Conservation (phyloP, 2,888 invertebrate species). For the Macrophya annulata region DNA sequence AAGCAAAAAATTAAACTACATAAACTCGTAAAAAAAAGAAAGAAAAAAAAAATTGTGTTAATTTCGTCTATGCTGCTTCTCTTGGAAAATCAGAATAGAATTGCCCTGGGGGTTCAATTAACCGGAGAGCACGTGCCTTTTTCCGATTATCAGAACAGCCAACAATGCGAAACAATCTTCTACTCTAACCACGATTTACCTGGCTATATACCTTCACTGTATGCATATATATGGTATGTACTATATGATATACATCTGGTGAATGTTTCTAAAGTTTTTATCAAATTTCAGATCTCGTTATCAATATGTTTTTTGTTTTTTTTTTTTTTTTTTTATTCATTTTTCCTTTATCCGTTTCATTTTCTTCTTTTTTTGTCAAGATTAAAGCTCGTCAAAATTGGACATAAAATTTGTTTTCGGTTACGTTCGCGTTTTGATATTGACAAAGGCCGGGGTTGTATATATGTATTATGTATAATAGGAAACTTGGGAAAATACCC, state of each 20-base stretch:
- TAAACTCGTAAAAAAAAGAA: no score
- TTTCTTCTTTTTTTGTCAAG: not conserved
- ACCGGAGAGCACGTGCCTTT: not conserved
- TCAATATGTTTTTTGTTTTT: not conserved
- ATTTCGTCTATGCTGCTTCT: not conserved
- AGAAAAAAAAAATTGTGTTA: not conserved
- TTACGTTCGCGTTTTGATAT: not conserved
- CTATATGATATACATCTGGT: not conserved
- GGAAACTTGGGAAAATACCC: not conserved
- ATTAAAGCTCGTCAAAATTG: not conserved
- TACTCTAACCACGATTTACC: constrained; percentile 8
- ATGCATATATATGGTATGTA: not conserved
- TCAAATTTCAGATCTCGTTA: not conserved
- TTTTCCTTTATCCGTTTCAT: not conserved
- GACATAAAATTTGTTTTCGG: not conserved
- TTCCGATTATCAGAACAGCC: not conserved
- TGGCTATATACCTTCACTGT: not conserved
- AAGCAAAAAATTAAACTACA: no score
- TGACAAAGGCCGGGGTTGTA: constrained; percentile 16
- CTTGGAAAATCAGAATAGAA: not conserved
- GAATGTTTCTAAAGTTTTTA: not conserved
- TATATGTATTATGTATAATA: no score
- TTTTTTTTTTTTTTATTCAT: not conserved
- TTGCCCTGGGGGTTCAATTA: constrained; percentile 6
- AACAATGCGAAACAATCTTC: constrained; percentile 29